phyloP scores from a whole-genome alignment of 2,797 vertebrate species.

The Leptatherina wallacei region DNA sequence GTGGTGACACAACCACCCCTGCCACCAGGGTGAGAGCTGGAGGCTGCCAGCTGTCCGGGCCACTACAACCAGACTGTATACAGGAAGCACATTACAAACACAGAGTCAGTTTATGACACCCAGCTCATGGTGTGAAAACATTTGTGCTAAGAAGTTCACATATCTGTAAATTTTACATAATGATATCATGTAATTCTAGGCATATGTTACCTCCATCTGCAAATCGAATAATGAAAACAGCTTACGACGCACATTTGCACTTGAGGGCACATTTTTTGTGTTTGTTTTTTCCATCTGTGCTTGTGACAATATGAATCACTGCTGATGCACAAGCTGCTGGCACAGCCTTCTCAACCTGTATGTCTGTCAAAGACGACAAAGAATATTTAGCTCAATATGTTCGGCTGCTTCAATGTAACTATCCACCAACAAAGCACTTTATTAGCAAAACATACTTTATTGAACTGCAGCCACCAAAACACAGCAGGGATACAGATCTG shows the following conservation, averaged over 20 bases:
- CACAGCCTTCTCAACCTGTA: conserved; percentile 11
- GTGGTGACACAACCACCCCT: conserved; percentile 29
- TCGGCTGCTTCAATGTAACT: background rate
- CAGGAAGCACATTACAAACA: conserved; percentile 13
- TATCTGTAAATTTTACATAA: conserved; percentile 44
- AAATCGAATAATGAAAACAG: conserved; percentile 44
- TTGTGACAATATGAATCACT: conserved; percentile 36
- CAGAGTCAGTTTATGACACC: background rate
- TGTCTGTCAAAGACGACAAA: conserved; percentile 14
- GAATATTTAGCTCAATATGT: conserved; percentile 14
- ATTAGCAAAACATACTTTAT: background rate
- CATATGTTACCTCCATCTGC: conserved; percentile 69
- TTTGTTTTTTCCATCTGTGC: conserved; percentile 65
- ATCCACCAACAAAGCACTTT: background rate
- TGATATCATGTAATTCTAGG: conserved; percentile 32
- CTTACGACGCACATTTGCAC: conserved; percentile 64
- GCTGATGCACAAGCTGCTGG: conserved; percentile 32
- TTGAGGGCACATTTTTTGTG: conserved; percentile 42
- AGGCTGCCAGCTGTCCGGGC: conserved; percentile 21
- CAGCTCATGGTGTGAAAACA: conserved; percentile 20
- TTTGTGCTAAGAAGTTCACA: conserved; percentile 28
- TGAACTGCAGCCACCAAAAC: background rate
- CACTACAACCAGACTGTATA: background rate
- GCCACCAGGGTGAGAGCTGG: conserved; percentile 23
- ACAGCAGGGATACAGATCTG: background rate